Conservation (phyloP, 2,797 vertebrate species). For the Dicrostonyx torquatus region DNA sequence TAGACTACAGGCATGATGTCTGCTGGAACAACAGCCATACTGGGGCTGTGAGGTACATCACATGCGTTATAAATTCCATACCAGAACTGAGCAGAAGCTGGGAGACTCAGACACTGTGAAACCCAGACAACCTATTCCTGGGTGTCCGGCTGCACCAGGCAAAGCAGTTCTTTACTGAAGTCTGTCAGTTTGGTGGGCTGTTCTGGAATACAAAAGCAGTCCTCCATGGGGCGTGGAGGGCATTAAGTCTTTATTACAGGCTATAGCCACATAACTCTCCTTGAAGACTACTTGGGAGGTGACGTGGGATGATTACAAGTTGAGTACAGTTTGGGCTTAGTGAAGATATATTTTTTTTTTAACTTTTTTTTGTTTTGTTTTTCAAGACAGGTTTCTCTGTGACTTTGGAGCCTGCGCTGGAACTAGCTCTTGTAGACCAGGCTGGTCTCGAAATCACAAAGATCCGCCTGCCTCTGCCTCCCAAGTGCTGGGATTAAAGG, state of each 20-base stretch:
- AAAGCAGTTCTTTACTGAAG: background rate
- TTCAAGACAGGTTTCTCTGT: too few relatives aligned
- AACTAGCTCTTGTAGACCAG: too few relatives aligned
- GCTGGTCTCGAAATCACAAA: too few relatives aligned
- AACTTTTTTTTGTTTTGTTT: too few relatives aligned
- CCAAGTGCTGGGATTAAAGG: too few relatives aligned
- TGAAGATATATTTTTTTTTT: too few relatives aligned
- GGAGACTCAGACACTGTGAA: background rate
- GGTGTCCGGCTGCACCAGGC: background rate
- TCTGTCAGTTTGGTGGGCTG: conserved; percentile 18
- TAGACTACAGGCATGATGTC: background rate
- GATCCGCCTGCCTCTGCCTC: too few relatives aligned
- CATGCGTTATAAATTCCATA: background rate
- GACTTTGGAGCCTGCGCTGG: too few relatives aligned
- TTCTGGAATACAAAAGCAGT: conserved; percentile 40
- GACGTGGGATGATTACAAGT: background rate
- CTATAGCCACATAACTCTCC: background rate
- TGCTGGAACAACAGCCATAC: background rate
- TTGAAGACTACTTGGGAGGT: background rate
- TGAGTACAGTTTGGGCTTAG: background rate
- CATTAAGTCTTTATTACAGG: background rate
- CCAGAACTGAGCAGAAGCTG: background rate
- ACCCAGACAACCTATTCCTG: background rate
- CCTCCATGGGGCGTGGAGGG: background rate
- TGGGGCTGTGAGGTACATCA: background rate